phyloP scores from a whole-genome alignment of 2,113 vertebrate species.

The Lanius collurio region DNA sequence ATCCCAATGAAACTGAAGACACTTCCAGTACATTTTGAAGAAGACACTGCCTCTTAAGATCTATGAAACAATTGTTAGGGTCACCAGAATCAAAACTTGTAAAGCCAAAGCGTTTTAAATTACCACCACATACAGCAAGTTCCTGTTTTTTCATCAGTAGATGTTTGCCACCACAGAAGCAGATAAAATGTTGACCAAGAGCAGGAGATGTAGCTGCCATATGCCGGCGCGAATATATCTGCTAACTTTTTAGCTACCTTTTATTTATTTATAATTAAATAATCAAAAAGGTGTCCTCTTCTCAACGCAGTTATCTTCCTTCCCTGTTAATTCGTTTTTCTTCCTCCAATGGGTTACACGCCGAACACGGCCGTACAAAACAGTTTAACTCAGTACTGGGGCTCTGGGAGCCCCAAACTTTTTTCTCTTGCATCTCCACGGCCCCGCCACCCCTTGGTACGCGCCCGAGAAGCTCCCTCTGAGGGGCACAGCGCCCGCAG shows the following conservation, averaged over 20 bases:
- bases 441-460: not conserved
- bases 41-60: not conserved
- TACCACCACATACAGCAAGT: not conserved
- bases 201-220: not conserved
- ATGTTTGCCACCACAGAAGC: not conserved
- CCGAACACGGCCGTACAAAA: no score
- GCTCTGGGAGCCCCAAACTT: no score
- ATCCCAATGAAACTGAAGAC: not conserved
- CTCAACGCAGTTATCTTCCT: not conserved
- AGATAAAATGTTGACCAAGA: not conserved
- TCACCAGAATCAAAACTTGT: not conserved
- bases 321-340: not conserved
- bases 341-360: not conserved
- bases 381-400: rapidly evolving
- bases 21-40: not conserved
- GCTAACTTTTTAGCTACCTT: not conserved
- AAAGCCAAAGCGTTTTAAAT: not conserved
- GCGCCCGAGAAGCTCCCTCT: not conserved
- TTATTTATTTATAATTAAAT: not conserved
- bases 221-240: not conserved
- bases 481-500: not conserved
- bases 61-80: not conserved
- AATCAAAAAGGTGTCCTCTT: not conserved
- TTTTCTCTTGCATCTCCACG: not conserved
- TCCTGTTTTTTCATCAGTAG: not conserved